Base-by-base conservation (phyloP, 2,888 invertebrate genomes). In the Idaea straminata region DNA sequence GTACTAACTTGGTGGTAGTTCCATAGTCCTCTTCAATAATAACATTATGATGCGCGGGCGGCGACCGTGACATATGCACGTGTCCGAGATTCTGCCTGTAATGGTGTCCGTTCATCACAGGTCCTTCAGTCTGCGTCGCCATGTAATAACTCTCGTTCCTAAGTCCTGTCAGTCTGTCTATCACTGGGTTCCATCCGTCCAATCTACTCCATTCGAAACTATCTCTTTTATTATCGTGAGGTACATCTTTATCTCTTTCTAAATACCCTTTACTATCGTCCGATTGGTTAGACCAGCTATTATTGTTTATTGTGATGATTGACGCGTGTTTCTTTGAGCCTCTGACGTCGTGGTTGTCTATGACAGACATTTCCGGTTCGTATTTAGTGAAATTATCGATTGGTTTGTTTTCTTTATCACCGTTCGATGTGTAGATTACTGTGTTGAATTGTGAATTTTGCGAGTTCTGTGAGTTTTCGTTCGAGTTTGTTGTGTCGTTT, bases 61-160 rank as follows among this genome's bases (percentile, higher is more conserved):
- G 89, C 62, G 93, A 89, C 57, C 93, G 68, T 15, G 88, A 84
- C 89, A 90, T 89, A 64, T 91, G 90, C 58, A 89, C 89, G 61
- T 91, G 91, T 0, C 89, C 89, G 66, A 85, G 67, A 68, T 88
- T 87, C 59, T 82, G 88, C 47, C 89, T 81, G 60, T 83, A 88
- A 64, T 89, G 83, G 66, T 93, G 91, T 25, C 91, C 92, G 66
- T 94, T 93, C 63, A 94, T 92, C 0, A 13, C 47, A 6, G 47
- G 47, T 15, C 67, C 94, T 3, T 94, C 94, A 35, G 94, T 93
- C 75, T 95, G 95, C 59, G 95, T 95, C 77, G 97, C 97, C 93
- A 97, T 95, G 79, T 97, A 98, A 82, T 98, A 98, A 81, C 98
- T 98, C 84, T 98, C 98, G 81, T 98, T 98, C 67, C 98, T 94